Evolutionary conservation across 2,888 invertebrate species (phyloP), one percentile per base, ranked within the genome.

Genomic region (Leucozona laternaria): DNA sequence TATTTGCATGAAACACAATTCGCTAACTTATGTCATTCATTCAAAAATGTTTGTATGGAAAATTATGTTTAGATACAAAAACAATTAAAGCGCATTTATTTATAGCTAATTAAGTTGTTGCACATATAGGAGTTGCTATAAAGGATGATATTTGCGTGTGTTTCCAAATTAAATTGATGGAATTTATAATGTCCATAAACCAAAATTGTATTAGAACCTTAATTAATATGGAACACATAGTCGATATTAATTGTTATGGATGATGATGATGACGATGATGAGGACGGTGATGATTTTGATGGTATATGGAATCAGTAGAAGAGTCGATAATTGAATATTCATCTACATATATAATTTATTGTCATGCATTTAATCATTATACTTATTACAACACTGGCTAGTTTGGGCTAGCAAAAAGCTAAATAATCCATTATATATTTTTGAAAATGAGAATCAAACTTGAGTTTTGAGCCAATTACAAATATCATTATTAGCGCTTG

Each of bases 131-230:
- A 40, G n/a, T 7, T 43, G 0, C 1, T 11, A 11, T 43, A 4
- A 8, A n/a, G n/a, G 8, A 10, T 45, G 2, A 43, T 5, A 8
- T 17, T 17, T 45, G n/a, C 5, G 6, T 22, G 22, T 7, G 25
- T 53, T 22, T 22, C 5, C 22, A 50, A 50, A 50, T 25, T 53
- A 55, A 34, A 55, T 43, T 55, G 20, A 25, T 34, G 15, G 66
- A 20, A 57, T 34, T 57, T 31, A 37, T 40, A 60, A 58, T 58
- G 68, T 20, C 20, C 68, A 68, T 60, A 28, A 28, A 28, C 40
- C 37, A 60, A 58, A 78, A 78, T 48, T 70, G 50, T 60, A 70
- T 78, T 78, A 70, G 58, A 20, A 7, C 40, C 58, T 15, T 78
- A 66, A 76, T 76, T 76, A 60, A 70, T 60, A 60, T 70, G 50